phyloP scores from a whole-genome alignment of 2,797 vertebrate genomes.

The Girardinus metallicus region DNA sequence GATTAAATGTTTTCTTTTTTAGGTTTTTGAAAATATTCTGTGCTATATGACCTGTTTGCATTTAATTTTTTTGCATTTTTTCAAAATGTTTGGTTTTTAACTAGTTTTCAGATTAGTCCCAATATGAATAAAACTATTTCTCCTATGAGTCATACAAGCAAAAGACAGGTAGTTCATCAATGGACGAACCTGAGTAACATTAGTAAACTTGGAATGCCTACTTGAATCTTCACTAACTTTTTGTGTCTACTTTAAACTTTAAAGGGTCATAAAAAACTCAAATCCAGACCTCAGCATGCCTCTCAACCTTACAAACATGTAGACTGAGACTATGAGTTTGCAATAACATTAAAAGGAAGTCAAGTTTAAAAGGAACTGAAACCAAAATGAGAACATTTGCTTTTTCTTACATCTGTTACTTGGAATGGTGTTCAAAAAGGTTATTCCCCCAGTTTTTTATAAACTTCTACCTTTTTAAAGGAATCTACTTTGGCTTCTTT shows the following conservation, averaged over 20 bases:
- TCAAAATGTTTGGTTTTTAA: neutral
- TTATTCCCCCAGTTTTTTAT: neutral
- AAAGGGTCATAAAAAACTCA: neutral
- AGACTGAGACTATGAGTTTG: neutral
- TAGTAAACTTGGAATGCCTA: neutral
- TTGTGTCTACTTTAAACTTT: neutral
- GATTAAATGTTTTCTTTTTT: neutral
- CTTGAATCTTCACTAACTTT: neutral
- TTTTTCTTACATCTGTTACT: neutral
- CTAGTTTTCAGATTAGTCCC: neutral
- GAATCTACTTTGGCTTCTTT: neutral
- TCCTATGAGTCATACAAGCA: neutral
- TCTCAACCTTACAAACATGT: neutral
- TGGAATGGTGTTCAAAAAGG: neutral
- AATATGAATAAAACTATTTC: neutral
- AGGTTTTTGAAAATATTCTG: neutral
- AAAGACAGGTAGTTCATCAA: neutral
- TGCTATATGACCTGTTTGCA: neutral
- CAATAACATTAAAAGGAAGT: constrained; percentile 8
- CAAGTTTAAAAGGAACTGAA: constrained; percentile 27
- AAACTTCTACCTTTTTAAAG: neutral
- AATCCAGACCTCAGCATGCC: neutral
- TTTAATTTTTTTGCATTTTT: neutral
- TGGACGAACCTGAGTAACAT: neutral
- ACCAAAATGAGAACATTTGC: neutral